A percentile compares a stretch with the other conserved stretches of the same genome.
Conservation (phyloP, 2,888 invertebrate genomes). For the Calameuta idolon region DNA sequence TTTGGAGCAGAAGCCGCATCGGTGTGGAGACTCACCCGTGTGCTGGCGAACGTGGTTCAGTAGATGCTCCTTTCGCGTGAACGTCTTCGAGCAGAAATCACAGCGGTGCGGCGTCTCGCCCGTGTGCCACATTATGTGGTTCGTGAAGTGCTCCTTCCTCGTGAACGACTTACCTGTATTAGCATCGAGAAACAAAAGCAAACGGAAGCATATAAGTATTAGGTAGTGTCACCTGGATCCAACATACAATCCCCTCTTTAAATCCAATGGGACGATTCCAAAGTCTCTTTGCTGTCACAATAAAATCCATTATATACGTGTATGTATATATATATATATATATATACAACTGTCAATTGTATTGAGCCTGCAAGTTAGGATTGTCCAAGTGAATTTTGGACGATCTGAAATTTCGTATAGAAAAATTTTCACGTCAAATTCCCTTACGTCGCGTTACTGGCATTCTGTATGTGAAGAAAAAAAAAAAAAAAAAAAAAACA, state of each 20-base stretch:
- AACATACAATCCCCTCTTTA: not conserved
- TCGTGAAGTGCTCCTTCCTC: constrained; percentile 90
- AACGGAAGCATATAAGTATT: constrained; percentile 1
- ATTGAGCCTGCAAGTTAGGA: not conserved
- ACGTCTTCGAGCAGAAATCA: constrained; percentile 84
- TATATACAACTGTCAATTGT: not conserved
- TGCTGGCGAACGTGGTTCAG: constrained; percentile 83
- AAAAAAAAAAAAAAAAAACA: not conserved
- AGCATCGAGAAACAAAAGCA: constrained; percentile 45
- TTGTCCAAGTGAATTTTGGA: not conserved
- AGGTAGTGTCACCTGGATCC: not conserved
- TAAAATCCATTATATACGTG: not conserved
- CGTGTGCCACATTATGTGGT: constrained; percentile 91
- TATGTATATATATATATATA: no score
- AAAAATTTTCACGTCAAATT: not conserved
- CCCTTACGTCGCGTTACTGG: not conserved
- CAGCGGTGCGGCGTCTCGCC: constrained; percentile 84
- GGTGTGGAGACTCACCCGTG: constrained; percentile 86
- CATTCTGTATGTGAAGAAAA: not conserved
- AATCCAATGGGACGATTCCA: constrained; percentile 32
- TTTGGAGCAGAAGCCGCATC: constrained; percentile 88
- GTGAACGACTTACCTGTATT: constrained; percentile 80
- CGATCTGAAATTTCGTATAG: not conserved
- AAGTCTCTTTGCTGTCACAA: not conserved
- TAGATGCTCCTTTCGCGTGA: constrained; percentile 82